Base-by-base conservation (phyloP, 2,113 vertebrate genomes). In the Chinchilla lanigera region DNA sequence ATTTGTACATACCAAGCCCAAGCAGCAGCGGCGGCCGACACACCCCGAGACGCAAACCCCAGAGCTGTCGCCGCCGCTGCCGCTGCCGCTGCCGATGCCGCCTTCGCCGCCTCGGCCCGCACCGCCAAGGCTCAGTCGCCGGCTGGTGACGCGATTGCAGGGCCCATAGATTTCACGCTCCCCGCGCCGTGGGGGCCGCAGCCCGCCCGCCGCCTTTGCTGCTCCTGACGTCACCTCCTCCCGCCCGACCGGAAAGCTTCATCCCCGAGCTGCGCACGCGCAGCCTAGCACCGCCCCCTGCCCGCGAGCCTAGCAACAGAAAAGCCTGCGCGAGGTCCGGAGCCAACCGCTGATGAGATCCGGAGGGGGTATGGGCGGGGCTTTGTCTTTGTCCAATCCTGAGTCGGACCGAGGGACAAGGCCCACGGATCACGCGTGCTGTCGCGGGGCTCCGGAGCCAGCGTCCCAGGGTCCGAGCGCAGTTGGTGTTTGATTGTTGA, bases 1-100 rank as follows among this genome's bases (percentile, higher is more conserved):
- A 98, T 98, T 96, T 96, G 98, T 97, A 98, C 98, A 98, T 98
- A 98, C 97, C 98, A 98, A 93, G 97, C 97, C 89, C 52, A 65
- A 97, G 90, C 97, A 97, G 92, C 97, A 97, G 97, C 97, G 96
- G 97, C 97, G 93, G 97, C 97, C 98, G 97, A 97, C 96, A 84
- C 95, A 91, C 97, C 97, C 97, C 94, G 95, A 97, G 96, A 96
- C 94, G 54, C 94, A 91, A 85, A 96, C 96, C 96, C 96, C 97
- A 98, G 96, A 97, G 97, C 97, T 95, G 96, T 90, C 95, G 96
- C 97, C 97, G 94, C 97, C 96, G 96, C 97, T 85, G 97, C 97
- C n/a, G n/a, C n/a, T 95, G 96, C 87, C 95, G 96, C 97, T 97
- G 94, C 97, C 96, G 96, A 96, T 85, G 97, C 97, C 86, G 88